Conservation (phyloP, 2,888 invertebrate species). For the Nezara viridula region DNA sequence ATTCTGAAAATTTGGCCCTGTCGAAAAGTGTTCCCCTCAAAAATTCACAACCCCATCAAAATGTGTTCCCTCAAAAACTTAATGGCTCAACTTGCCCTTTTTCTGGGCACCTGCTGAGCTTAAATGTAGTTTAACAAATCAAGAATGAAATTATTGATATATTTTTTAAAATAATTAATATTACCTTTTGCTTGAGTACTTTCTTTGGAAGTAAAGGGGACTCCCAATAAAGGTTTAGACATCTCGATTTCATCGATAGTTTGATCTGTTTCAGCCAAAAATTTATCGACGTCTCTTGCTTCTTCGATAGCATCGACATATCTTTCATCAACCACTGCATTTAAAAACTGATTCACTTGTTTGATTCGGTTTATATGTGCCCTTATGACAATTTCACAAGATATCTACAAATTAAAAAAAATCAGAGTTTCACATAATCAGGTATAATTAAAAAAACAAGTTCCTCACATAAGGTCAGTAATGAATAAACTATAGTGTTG, state of each 20-base stretch:
- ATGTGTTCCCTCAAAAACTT: too few relatives aligned
- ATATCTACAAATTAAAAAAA: conserved; percentile 69
- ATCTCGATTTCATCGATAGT: conserved; percentile 75
- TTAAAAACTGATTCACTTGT: conserved; percentile 81
- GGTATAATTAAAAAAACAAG: too few relatives aligned
- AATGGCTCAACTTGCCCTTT: too few relatives aligned
- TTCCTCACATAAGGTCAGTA: too few relatives aligned
- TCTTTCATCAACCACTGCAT: conserved; percentile 86
- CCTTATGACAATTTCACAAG: conserved; percentile 78
- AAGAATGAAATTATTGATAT: not conserved
- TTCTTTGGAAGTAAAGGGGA: conserved; percentile 95
- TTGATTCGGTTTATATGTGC: conserved; percentile 84
- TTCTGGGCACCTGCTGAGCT: too few relatives aligned
- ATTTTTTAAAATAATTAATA: not conserved
- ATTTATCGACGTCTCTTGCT: conserved; percentile 80
- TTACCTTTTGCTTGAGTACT: conserved; percentile 82
- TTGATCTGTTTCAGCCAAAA: conserved; percentile 74
- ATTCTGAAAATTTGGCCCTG: too few relatives aligned
- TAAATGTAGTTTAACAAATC: not conserved
- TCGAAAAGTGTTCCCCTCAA: too few relatives aligned
- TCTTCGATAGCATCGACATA: conserved; percentile 84
- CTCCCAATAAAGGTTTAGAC: conserved; percentile 85
- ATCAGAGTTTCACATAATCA: too few relatives aligned
- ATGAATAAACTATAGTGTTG: too few relatives aligned
- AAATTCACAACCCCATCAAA: too few relatives aligned